Evolutionary conservation across 2,888 invertebrate species (phyloP), one percentile per base, ranked within the genome.

Genomic region (Stegana nigrithorax): DNA sequence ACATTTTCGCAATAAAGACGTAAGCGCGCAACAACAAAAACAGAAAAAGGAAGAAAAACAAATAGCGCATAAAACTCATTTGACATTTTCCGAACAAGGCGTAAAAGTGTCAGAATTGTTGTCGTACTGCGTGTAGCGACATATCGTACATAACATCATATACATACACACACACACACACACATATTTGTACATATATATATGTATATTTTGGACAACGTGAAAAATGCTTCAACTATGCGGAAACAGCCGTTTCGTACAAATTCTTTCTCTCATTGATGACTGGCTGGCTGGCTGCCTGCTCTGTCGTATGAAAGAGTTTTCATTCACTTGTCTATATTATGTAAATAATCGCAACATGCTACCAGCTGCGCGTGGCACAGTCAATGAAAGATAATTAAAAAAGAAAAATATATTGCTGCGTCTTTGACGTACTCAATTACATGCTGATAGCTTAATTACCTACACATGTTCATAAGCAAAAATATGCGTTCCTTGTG

Each of bases 191-290:
- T 23, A 17, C 25, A 21, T 12, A 8, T 23, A 47, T 47, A 23
- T 8, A 21, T 21, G 12, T 45, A 19, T 45, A 27, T 47, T 44
- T 45, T 29, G 44, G 45, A 45, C 45, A 32, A 39, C 25, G 26
- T 59, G 59, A 50, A 59, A 59, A 59, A 59, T 59, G 50, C 36
- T 59, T 32, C 47, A 59, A 59, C 50, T 59, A 59, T 59, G 59
- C 59, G 59, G 59, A 59, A 59, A 39, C 50, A 59, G 36, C n/a
- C 14, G 26, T 17, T 59, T 27, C n/a, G n/a, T n/a, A n/a, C n/a
- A n/a, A n/a, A n/a, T n/a, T n/a, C 14, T 44, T 44, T 59, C 14
- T 25, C 29, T 23, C 25, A 25, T 23, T 42, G 36, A 25, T 21
- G 2, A 2, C 8, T 25, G n/a, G n/a, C n/a, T n/a, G n/a, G n/a